Conservation (phyloP, 2,888 invertebrate species). For the Orthosia gracilis region DNA sequence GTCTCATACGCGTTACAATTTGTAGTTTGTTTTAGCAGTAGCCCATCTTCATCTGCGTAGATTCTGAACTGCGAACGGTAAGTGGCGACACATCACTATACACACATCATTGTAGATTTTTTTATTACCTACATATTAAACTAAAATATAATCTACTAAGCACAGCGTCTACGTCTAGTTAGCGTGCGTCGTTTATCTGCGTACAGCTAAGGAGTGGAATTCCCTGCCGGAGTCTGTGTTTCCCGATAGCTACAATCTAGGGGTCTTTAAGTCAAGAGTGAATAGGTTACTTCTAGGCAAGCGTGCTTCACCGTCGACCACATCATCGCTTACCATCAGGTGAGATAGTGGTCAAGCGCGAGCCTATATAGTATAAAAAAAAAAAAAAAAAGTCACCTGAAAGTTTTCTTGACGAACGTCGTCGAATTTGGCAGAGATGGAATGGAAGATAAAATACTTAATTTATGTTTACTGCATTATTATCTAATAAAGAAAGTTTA, state of each 20-base stretch:
- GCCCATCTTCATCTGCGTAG: slow-evolving; percentile 79
- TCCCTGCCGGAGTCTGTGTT: too few species aligned
- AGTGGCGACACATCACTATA: slow-evolving; percentile 72
- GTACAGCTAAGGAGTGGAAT: too few species aligned
- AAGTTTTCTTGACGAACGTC: slow-evolving; percentile 20
- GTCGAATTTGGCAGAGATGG: not conserved
- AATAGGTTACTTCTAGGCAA: too few species aligned
- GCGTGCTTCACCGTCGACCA: too few species aligned
- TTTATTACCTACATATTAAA: slow-evolving; percentile 52
- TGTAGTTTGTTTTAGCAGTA: slow-evolving; percentile 87
- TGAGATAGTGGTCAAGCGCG: too few species aligned
- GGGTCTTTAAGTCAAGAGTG: too few species aligned
- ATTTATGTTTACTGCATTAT: not conserved
- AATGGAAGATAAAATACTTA: not conserved
- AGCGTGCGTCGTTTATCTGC: too few species aligned
- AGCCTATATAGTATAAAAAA: too few species aligned
- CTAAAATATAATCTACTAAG: slow-evolving; percentile 33
- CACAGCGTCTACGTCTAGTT: too few species aligned
- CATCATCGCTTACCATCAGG: too few species aligned
- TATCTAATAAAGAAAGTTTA: not conserved
- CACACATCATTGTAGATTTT: slow-evolving; percentile 64
- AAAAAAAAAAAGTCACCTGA: slow-evolving; percentile 16
- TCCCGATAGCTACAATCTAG: too few species aligned
- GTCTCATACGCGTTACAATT: slow-evolving; percentile 80
- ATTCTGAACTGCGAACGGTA: slow-evolving; percentile 69